Evolutionary conservation across 2,113 vertebrate species (phyloP), one percentile per base, ranked within the genome.

Genomic region (Peromyscus maniculatus): DNA sequence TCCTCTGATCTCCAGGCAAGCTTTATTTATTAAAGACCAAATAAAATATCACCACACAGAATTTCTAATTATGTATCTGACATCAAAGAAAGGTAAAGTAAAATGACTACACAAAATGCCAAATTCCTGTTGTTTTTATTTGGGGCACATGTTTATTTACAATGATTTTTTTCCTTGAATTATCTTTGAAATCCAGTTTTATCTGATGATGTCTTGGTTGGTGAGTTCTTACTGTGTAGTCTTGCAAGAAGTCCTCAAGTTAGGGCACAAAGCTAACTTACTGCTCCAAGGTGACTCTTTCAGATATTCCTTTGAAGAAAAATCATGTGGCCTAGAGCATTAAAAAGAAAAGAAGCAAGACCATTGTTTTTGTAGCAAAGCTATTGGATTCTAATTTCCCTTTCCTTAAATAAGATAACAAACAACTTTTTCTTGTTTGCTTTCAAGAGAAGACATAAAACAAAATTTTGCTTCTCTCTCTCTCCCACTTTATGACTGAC

Each of bases 231-330:
- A 49, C 36, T 84, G 62, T n/a, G 57, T 94, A 79, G 67, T 83
- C 84, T 89, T 95, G 52, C 80, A 72, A 62, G 33, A 87, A 78
- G 7, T 87, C 17, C 52, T 93, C 26, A 90, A 46, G 80, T 91
- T 12, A 86, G 19, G 62, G 11, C 17, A 87, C 49, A 89, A 93
- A 93, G 71, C 77, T 62, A 95, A 87, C 1, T 72, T 90, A 62
- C 80, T 28, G 4, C 10, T 95, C n/a, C 19, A 87, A 67, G 33
- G 83, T 87, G n/a, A 93, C 15, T 57, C 79, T 89, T 95, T 89
- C 49, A 96, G 36, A 95, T 97, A 83, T 75, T 95, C 49, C 13
- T 97, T 88, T 55, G 31, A 95, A 55, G 17, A 24, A 84, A 93
- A 1, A 31, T 62, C 4, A 97, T 79, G 62, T 96, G 39, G 16